Percentiles rank a stretch among this genome's conserved stretches.
These are phyloP conservation scores for Oligia fasciuncula DNA, from an alignment of 2,888 invertebrate species.

Conservation along the genomic window DNA sequence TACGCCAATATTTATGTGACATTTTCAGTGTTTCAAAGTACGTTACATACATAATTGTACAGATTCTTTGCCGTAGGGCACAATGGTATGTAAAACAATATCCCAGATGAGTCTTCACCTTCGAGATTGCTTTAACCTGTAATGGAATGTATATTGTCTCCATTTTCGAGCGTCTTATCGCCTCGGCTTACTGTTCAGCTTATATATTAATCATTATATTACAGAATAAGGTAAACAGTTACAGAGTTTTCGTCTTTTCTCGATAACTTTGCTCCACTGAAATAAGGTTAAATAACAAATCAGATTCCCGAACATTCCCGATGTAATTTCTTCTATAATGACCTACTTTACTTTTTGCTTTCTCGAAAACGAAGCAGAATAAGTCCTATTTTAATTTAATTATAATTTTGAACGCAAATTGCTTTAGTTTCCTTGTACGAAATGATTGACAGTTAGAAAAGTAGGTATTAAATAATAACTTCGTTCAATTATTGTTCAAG, in stretches of 20 bases:
- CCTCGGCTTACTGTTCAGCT: slow-evolving; percentile 8
- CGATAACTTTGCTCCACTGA: not conserved
- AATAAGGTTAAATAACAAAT: not conserved
- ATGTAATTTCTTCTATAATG: slow-evolving; percentile 29
- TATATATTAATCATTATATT: slow-evolving; percentile 31
- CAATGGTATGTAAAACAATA: slow-evolving; percentile 2
- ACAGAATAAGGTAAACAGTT: slow-evolving; percentile 20
- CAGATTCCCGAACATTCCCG: slow-evolving; percentile 16
- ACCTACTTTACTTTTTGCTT: slow-evolving; percentile 21
- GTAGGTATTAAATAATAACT: not conserved
- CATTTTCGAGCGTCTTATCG: slow-evolving; percentile 8
- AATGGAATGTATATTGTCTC: slow-evolving; percentile 10
- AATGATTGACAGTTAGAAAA: slow-evolving; percentile 8
- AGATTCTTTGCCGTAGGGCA: not conserved
- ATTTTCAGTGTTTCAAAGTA: slow-evolving; percentile 1
- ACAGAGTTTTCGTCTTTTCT: slow-evolving; percentile 1
- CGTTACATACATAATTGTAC: not conserved
- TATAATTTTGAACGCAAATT: slow-evolving; percentile 22
- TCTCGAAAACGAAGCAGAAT: not conserved
- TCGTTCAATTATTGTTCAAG: not conserved
- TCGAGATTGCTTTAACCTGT: slow-evolving; percentile 13
- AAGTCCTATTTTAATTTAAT: slow-evolving; percentile 7
- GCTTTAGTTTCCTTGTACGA: not conserved
- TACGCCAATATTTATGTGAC: slow-evolving; percentile 37
- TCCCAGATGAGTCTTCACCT: slow-evolving; percentile 1